Base-by-base conservation (phyloP, 2,113 vertebrate genomes). In the Eira barbara region DNA sequence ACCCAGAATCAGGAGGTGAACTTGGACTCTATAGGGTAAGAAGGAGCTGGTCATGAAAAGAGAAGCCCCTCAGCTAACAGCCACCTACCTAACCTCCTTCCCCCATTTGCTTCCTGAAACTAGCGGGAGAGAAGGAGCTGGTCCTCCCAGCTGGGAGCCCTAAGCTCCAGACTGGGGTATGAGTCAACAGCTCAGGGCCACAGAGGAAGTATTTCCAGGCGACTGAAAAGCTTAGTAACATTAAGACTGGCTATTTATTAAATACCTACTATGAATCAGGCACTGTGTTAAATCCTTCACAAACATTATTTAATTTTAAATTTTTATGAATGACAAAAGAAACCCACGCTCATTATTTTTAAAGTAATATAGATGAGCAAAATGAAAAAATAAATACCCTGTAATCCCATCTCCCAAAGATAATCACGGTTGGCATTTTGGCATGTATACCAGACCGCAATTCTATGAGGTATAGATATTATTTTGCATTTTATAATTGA, bases 241-340 rank as follows among this genome's bases (percentile, higher is more conserved):
- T 71, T 76, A 88, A 92, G 31, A 82, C 0, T 14, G 34, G 84
- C 57, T 36, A 11, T 59, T 86, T 86, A 87, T 86, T 93, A 91
- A 69, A 84, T 39, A 69, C 7, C 36, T 25, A 25, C 69, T 76
- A 8, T 69, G 57, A 76, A 65, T 92, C 88, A 83, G 49, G n/a
- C 27, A 42, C 74, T 49, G 20, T 86, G 34, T 49, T 96, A 86
- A 97, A 52, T 81, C 91, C 59, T 95, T 96, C 45, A 81, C 49
- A 95, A 93, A 81, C 79, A 94, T 76, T 88, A 65, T 91, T 96
- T 92, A 71, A 84, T 95, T 97, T 96, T 49, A 57, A 91, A 78
- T 39, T 65, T 74, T 42, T 86, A 91, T 67, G 93, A 82, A 94
- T 95, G 90, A 93, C 31, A 93, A 95, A 96, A 88, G 47, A 83